Base-by-base conservation (phyloP, 2,113 vertebrate genomes). In the Cyprinodon tularosa region DNA sequence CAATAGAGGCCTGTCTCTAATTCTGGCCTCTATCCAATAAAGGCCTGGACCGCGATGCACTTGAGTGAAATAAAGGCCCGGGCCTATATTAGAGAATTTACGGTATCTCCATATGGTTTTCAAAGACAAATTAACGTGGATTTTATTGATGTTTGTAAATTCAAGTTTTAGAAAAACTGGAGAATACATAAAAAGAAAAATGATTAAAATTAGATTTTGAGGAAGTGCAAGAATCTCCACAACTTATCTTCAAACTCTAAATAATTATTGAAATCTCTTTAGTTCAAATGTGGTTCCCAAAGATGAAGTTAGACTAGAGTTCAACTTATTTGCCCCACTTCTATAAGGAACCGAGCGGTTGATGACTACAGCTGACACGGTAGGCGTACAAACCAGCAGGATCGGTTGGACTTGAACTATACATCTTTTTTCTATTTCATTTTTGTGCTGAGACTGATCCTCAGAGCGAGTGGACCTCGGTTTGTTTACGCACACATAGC, bases 321-420 rank as follows among this genome's bases (percentile, higher is more conserved):
- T 10, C 3, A 10, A 3, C 59, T 88, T 70, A 81, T 84, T 77
- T 79, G 11, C 77, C 68, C 78, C 62, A 61, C 20, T 68, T 15
- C 60, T 68, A 67, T 64, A 59, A 40, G 12, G 39, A 64, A 62
- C 59, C n/a, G 60, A 36, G 65, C 17, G 7, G 36, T 42, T 60
- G 68, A 71, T 75, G 59, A 88, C 42, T 84, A 57, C 86, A 13
- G 68, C 36, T 47, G 71, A 82, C 66, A 39, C 64, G 73, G 22
- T 47, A 66, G 36, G 76, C 15, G 42, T 13, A 81, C 40, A 71
- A 12, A 63, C 64, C 7, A 69, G 37, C 20, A 71, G 40, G 10
- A 40, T 53, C 4, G 17, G 62, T 64, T 42, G 3, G 47, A 68
- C 38, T 37, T 70, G 50, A 85, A 76, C 71, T 77, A 80, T 70